phyloP scores from a whole-genome alignment of 2,888 invertebrate species.

The Ormyrus nitidulus region DNA sequence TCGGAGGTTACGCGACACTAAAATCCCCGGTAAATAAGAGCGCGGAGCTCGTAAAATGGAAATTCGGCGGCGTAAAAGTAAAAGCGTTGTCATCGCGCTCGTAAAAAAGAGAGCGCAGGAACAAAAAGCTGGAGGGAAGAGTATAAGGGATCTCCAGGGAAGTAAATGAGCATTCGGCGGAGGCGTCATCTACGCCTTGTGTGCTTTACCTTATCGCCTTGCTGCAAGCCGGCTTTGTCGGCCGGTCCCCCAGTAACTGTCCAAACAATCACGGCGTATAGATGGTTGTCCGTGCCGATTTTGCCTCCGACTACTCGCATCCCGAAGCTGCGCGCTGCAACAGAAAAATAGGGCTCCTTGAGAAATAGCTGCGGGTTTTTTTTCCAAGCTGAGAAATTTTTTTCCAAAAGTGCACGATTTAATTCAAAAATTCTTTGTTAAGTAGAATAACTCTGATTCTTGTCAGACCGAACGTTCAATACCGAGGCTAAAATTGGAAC shows the following conservation, averaged over 20 bases:
- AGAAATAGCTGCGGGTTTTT: background rate
- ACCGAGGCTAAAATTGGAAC: too few relatives aligned
- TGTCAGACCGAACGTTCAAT: too few relatives aligned
- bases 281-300: constrained; percentile 88
- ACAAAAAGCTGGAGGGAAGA: background rate
- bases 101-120: constrained; percentile 2
- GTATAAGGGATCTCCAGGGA: background rate
- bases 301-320: constrained; percentile 97
- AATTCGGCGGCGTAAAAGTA: constrained; percentile 19
- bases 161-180: background rate
- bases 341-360: constrained; percentile 41
- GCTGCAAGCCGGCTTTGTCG: constrained; percentile 90
- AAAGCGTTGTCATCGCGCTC: constrained; percentile 5
- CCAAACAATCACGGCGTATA: constrained; percentile 94
- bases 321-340: constrained; percentile 87
- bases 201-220: constrained; percentile 87
- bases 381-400: too few relatives aligned
- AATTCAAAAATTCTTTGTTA: too few relatives aligned
- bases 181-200: background rate
- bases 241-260: constrained; percentile 95
- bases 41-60: constrained; percentile 30
- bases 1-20: background rate
- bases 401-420: too few relatives aligned
- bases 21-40: constrained; percentile 15
- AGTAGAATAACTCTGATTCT: too few relatives aligned